Evolutionary conservation across 2,113 vertebrate genomes (phyloP), one percentile per base, ranked within the genome.

Genomic region (Cyphomyrus discorhynchus): DNA sequence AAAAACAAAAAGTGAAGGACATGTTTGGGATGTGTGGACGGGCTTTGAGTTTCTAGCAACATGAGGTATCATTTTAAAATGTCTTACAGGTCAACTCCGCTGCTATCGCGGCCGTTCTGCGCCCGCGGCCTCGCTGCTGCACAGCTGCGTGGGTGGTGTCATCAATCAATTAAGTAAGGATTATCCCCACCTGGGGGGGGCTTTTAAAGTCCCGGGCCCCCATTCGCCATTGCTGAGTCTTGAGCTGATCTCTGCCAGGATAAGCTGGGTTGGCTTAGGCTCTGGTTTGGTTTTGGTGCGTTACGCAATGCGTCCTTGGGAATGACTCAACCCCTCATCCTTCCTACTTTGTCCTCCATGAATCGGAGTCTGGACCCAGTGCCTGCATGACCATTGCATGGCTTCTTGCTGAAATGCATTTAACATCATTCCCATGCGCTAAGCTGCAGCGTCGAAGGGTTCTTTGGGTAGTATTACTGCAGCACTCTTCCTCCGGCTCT

Each of bases 401-500:
- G 62, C 70, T 77, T 77, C 35, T 77, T 77, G 27, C 70, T 17
- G 35, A 77, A 77, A 77, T 77, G 70, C 70, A 77, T 77, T 77
- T 35, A 77, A 35, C 5, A 39, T 42, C 11, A 77, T 77, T 77
- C 15, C 70, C 31, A 77, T 39, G 70, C 31, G 11, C 70, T 39
- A 39, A 77, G 17, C 15, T 77, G 31, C 70, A 77, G 70, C 11
- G 15, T 8, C 5, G 70, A 27, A 77, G 70, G 70, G 5, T 53
- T 17, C 21, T 15, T 7, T 19, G 1, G 31, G 27, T 7, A 1
- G 39, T 56, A 45, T 21, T 46, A 15, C 45, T 91, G 89, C 89
- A 88, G 58, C 49, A 84, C 21, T 13, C 91, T 90, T 93, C 45
- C 47, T 91, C 92, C 2, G 85, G 13, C 27, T 24, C 91, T 92